These are phyloP conservation scores for Zaprionus kolodkinae DNA, from an alignment of 1,140 invertebrate genomes.

Conservation along the genomic window DNA sequence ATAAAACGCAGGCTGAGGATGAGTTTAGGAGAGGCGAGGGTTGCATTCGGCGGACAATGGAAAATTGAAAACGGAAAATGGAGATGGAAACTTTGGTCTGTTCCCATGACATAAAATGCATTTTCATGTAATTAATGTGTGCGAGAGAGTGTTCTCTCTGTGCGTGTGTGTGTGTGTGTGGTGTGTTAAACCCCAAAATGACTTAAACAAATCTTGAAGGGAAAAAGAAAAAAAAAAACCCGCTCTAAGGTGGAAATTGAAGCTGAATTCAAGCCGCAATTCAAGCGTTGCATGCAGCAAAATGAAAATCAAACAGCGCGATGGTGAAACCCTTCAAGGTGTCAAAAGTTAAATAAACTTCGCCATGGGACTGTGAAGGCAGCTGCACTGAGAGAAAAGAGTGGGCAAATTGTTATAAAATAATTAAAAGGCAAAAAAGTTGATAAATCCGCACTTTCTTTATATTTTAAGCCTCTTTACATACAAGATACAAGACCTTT, in stretches of 20 bases:
- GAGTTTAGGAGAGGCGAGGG: slow-evolving; percentile 49
- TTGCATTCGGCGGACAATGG: slow-evolving; percentile 55
- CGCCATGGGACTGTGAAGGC: slow-evolving; percentile 18
- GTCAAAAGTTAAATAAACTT: slow-evolving; percentile 76
- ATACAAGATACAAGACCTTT: not conserved
- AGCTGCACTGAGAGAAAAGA: slow-evolving; percentile 10
- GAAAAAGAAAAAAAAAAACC: slow-evolving; percentile 3
- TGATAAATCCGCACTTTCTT: too few relatives aligned
- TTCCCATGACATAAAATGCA: slow-evolving; percentile 78
- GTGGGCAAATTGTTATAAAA: not conserved
- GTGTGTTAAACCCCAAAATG: slow-evolving; percentile 59
- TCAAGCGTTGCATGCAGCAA: slow-evolving; percentile 57
- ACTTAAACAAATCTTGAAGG: slow-evolving; percentile 67
- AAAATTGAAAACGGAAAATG: slow-evolving; percentile 19
- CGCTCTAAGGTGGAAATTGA: not conserved
- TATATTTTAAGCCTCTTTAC: too few relatives aligned
- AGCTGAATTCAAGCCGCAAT: slow-evolving; percentile 39
- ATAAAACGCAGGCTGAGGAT: slow-evolving; percentile 56
- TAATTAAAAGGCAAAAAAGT: not conserved
- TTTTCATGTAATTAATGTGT: slow-evolving; percentile 72
- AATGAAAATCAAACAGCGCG: slow-evolving; percentile 67
- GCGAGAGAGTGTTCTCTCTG: not conserved
- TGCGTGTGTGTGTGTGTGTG: not conserved
- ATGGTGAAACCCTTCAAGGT: slow-evolving; percentile 53
- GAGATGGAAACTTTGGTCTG: slow-evolving; percentile 26